A percentile compares a stretch with the other conserved stretches of the same genome.
Conservation (phyloP, 2,888 invertebrate species). For the Acanthosepion pharaonis region DNA sequence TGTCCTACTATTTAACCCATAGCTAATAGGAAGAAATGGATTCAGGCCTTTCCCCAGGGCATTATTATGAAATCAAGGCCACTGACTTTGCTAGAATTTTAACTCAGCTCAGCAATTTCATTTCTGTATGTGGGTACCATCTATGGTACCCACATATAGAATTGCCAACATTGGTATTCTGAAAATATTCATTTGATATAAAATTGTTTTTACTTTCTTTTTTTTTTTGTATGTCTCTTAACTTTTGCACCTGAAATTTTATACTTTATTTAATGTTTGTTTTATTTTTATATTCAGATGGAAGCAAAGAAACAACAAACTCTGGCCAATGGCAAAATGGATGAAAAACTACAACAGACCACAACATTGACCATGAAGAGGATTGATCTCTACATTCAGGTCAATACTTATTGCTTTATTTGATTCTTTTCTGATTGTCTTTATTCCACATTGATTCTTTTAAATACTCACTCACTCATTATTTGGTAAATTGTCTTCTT, state of each 20-base stretch:
- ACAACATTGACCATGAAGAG: constrained; percentile 90
- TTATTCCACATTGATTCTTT: background rate
- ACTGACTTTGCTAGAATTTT: too few species aligned
- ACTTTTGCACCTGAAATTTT: background rate
- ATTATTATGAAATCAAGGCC: too few species aligned
- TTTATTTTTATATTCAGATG: constrained; percentile 53
- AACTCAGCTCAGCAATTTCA: too few species aligned
- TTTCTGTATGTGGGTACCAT: too few species aligned
- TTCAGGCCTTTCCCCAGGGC: too few species aligned
- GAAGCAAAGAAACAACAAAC: constrained; percentile 72
- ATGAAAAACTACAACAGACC: constrained; percentile 93
- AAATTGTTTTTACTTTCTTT: background rate
- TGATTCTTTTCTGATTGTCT: background rate
- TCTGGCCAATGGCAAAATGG: constrained; percentile 71
- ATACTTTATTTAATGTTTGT: background rate
- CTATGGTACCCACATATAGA: too few species aligned
- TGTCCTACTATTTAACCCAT: too few species aligned
- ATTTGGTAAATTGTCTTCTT: too few species aligned
- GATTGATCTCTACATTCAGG: constrained; percentile 82
- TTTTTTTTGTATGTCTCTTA: background rate
- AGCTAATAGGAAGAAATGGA: too few species aligned
- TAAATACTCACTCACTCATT: too few species aligned
- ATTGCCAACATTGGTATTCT: too few species aligned
- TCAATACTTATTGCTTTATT: constrained; percentile 62
- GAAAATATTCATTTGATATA: background rate